Evolutionary conservation across 2,113 vertebrate genomes (phyloP).

Genomic region (Gorsachius goisagi): DNA sequence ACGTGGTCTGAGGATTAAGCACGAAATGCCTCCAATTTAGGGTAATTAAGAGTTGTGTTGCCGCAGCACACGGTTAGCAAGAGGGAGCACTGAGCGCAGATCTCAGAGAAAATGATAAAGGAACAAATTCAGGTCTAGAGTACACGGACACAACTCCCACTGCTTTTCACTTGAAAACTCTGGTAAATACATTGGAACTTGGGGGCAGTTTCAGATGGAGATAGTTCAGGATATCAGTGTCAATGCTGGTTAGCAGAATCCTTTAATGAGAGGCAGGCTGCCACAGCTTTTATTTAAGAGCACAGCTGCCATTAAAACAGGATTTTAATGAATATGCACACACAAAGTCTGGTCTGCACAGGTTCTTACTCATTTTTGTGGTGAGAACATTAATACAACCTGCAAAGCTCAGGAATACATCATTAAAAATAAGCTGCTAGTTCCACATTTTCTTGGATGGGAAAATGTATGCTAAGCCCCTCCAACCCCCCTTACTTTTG

Average conservation of each 20-base stretch:
- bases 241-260: neutral
- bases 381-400: neutral
- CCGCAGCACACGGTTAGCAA: neutral
- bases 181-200: neutral
- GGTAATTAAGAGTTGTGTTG: neutral
- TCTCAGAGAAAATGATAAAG: neutral
- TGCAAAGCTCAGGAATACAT: conserved; percentile 3
- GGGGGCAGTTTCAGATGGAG: neutral
- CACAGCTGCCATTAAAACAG: neutral
- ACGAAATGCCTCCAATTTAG: neutral
- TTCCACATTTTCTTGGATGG: neutral
- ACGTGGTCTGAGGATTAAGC: neutral
- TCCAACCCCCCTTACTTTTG: neutral
- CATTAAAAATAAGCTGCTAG: neutral
- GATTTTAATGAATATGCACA: neutral
- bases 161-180: neutral
- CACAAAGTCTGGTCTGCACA: neutral
- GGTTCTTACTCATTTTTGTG: neutral
- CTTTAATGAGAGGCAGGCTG: neutral
- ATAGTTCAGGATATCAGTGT: neutral
- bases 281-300: neutral
- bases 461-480: neutral
- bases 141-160: accelerated
- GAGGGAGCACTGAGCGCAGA: neutral
- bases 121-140: too few relatives aligned